Percentiles rank a stretch among this genome's conserved stretches.
Conservation (phyloP, 1,140 invertebrate species). For the Trichonephila clavipes region DNA sequence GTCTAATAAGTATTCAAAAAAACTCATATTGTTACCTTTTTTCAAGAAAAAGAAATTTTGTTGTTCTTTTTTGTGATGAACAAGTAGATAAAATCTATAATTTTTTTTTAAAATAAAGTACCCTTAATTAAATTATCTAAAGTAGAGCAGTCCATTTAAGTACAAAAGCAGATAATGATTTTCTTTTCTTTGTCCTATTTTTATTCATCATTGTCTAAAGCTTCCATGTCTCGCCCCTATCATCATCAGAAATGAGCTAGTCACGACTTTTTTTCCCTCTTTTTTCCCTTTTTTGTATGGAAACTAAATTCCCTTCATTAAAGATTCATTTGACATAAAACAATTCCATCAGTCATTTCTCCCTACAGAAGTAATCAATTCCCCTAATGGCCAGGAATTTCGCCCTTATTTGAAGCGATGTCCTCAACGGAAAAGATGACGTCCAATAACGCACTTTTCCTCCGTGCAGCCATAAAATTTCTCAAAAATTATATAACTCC, state of each 20-base stretch:
- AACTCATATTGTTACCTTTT: too few relatives aligned
- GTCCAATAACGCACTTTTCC: conserved; percentile 32
- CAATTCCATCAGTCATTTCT: conserved; percentile 58
- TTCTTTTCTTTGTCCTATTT: not conserved
- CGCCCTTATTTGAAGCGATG: not conserved
- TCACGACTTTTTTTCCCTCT: conserved; percentile 25
- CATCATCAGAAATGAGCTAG: not conserved
- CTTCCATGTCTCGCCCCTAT: not conserved
- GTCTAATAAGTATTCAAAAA: too few relatives aligned
- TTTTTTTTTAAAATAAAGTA: not conserved
- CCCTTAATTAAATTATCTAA: conserved; percentile 6
- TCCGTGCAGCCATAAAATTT: conserved; percentile 51
- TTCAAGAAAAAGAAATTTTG: too few relatives aligned
- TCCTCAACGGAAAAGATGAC: not conserved
- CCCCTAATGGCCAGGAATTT: conserved; percentile 49
- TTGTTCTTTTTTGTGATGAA: too few relatives aligned
- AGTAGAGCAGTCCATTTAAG: not conserved
- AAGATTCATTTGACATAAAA: conserved; percentile 64
- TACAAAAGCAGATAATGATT: not conserved
- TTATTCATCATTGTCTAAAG: not conserved
- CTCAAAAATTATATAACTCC: conserved; percentile 61
- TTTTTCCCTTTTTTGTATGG: not conserved
- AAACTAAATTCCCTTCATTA: conserved; percentile 55
- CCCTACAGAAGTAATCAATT: conserved; percentile 37
- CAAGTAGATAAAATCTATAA: too few relatives aligned